A percentile compares a stretch with the other conserved stretches of the same genome.
Conservation (phyloP, 2,113 vertebrate species). For the Raja brachyura region DNA sequence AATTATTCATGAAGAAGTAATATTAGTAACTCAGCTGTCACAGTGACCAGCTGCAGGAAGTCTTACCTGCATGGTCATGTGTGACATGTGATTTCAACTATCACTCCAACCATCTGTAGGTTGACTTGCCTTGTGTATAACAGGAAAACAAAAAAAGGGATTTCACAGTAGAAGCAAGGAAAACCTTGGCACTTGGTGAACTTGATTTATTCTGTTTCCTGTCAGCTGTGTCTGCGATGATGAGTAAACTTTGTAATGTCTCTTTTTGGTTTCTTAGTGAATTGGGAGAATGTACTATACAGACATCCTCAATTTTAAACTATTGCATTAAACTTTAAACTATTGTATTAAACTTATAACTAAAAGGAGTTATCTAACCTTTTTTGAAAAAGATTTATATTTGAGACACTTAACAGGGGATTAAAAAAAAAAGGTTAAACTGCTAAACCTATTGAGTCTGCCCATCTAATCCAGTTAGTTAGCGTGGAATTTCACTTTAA, state of each 20-base stretch:
- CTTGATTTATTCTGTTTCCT: neutral
- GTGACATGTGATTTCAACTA: neutral
- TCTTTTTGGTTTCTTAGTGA: neutral
- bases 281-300: neutral
- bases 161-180: neutral
- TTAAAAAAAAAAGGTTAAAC: neutral
- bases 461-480: neutral
- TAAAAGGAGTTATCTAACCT: too few relatives aligned
- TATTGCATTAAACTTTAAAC: neutral
- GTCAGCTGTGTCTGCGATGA: neutral
- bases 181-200: neutral
- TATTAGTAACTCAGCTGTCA: neutral
- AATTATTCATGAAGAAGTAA: constrained; percentile 5
- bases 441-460: neutral
- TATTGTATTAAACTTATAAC: neutral
- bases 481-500: neutral
- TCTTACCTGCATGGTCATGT: neutral
- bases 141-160: neutral
- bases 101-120: neutral
- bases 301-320: neutral
- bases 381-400: neutral
- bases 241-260: neutral
- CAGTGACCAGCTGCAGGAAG: neutral
- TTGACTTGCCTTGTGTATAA: neutral
- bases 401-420: neutral